Conservation (phyloP, 2,888 invertebrate species). For the Arrhopalites spinosus region DNA sequence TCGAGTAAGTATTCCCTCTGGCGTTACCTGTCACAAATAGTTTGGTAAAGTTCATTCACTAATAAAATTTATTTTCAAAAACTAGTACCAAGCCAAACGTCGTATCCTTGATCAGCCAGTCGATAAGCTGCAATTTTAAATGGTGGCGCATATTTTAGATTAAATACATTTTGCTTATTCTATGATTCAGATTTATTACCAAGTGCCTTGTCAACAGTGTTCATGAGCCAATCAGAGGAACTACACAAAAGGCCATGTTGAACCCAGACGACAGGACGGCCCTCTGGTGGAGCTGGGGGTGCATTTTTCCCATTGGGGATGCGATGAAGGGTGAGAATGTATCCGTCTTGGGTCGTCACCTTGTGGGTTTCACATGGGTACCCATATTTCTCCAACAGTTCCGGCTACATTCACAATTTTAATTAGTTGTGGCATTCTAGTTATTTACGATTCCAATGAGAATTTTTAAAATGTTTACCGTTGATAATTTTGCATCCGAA, state of each 20-base stretch:
- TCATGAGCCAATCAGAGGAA: conserved; percentile 60
- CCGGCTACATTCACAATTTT: no score
- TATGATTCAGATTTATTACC: neutral
- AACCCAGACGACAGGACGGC: conserved; percentile 56
- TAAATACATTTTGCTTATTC: no score
- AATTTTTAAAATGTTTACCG: no score
- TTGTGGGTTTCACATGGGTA: conserved; percentile 46
- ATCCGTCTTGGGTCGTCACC: conserved; percentile 43
- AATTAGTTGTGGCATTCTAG: no score
- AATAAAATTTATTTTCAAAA: no score
- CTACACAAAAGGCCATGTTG: conserved; percentile 62
- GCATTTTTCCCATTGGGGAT: conserved; percentile 44
- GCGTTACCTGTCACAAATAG: conserved; percentile 44
- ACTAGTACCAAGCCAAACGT: conserved; percentile 51
- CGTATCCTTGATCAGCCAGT: conserved; percentile 51
- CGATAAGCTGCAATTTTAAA: conserved; percentile 38
- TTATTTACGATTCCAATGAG: no score
- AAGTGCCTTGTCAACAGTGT: conserved; percentile 26
- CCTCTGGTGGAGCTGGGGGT: conserved; percentile 8
- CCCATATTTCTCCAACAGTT: conserved; percentile 46
- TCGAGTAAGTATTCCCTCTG: neutral
- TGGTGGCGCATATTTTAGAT: no score
- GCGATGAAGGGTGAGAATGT: conserved; percentile 42
- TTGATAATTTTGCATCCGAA: no score
- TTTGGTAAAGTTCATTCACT: conserved; percentile 31